Percentiles rank a stretch among this genome's conserved stretches.
These are phyloP conservation scores for Caerostris darwini DNA, from an alignment of 1,140 invertebrate genomes.

Conservation along the genomic window DNA sequence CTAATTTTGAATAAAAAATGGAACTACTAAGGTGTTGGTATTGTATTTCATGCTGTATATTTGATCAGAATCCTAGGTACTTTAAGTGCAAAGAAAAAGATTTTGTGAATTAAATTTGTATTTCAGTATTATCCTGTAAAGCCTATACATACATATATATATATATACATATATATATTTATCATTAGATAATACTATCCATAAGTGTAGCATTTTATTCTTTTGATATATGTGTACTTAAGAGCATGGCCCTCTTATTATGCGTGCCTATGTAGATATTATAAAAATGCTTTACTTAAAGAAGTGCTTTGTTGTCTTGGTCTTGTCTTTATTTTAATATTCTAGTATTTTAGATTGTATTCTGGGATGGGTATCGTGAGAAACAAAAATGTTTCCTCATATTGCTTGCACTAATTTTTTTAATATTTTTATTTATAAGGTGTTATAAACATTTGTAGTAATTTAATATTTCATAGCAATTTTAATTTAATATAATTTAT, in stretches of 20 bases:
- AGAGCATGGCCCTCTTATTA: conserved; percentile 71
- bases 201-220: conserved; percentile 69
- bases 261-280: conserved; percentile 73
- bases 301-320: conserved; percentile 44
- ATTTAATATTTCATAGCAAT: not conserved
- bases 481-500: not conserved
- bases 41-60: conserved; percentile 64
- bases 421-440: not conserved
- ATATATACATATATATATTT: conserved; percentile 5
- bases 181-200: conserved; percentile 45
- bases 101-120: conserved; percentile 74
- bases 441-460: not conserved
- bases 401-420: conserved; percentile 1
- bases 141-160: conserved; percentile 30
- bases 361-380: not conserved
- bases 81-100: conserved; percentile 67
- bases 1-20: conserved; percentile 48
- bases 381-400: not conserved
- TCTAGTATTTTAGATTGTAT: not conserved
- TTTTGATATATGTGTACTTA: conserved; percentile 70
- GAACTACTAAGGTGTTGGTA: conserved; percentile 63
- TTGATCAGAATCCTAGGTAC: conserved; percentile 68
- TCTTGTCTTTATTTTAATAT: not conserved
- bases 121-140: conserved; percentile 77
- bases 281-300: conserved; percentile 64